Conservation (phyloP, 2,113 vertebrate genomes). For the Desmodus rotundus region DNA sequence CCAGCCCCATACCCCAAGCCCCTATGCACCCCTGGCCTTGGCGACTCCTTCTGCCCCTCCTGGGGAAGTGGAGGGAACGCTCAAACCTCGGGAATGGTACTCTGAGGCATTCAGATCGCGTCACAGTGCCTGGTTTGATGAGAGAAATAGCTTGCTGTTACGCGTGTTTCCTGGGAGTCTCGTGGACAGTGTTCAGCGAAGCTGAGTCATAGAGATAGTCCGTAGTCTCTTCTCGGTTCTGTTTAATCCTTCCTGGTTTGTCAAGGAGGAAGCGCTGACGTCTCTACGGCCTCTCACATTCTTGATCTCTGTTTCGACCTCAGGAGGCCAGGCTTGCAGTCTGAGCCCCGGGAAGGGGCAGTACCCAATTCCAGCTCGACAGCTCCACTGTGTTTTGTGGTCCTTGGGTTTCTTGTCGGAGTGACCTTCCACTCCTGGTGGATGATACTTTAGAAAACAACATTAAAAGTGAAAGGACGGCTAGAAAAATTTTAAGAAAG, state of each 20-base stretch:
- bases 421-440: not conserved
- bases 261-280: not conserved
- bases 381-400: not conserved
- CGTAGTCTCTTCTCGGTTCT: slow-evolving; percentile 13
- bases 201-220: not conserved
- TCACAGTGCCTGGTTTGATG: not conserved
- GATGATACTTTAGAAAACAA: not conserved
- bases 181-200: not conserved
- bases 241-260: not conserved
- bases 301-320: not conserved
- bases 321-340: not conserved
- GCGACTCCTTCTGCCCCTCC: not conserved
- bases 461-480: not conserved
- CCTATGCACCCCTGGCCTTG: not conserved
- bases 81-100: not conserved
- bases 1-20: too few species aligned
- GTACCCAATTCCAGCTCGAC: accelerated
- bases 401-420: not conserved
- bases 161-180: not conserved
- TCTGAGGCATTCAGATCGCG: not conserved
- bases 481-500: not conserved
- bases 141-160: not conserved
- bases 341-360: not conserved
- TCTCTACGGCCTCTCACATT: not conserved
- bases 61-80: not conserved